A percentile compares a stretch with the other conserved stretches of the same genome.
Conservation (phyloP, 2,113 vertebrate species). For the Indri indri region DNA sequence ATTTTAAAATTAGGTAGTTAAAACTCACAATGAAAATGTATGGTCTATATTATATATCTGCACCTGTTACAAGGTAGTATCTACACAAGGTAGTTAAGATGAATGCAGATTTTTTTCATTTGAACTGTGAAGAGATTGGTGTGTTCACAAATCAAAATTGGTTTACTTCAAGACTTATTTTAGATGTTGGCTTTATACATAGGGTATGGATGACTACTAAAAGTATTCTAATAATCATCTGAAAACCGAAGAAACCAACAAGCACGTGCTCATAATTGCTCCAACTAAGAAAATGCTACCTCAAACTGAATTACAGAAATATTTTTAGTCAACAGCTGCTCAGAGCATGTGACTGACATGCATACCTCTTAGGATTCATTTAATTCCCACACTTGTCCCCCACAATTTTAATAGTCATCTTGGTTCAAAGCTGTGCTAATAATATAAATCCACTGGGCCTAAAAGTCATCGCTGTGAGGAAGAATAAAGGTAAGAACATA, state of each 20-base stretch:
- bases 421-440: slow-evolving; percentile 62
- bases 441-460: slow-evolving; percentile 46
- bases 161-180: slow-evolving; percentile 30
- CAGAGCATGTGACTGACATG: slow-evolving; percentile 33
- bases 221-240: slow-evolving; percentile 43
- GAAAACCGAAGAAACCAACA: neutral
- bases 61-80: neutral
- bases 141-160: neutral
- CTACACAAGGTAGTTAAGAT: neutral
- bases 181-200: neutral
- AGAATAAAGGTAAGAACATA: neutral
- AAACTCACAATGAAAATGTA: neutral
- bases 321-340: slow-evolving; percentile 63
- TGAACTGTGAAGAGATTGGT: neutral
- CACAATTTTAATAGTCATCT: slow-evolving; percentile 57
- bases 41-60: neutral
- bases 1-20: neutral
- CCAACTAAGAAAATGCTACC: slow-evolving; percentile 52
- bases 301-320: slow-evolving; percentile 59
- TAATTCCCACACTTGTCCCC: slow-evolving; percentile 48
- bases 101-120: neutral
- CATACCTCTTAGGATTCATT: slow-evolving; percentile 27
- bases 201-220: neutral
- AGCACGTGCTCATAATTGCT: neutral
- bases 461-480: neutral